Evolutionary conservation across 1,140 invertebrate species (phyloP), one percentile per base, ranked within the genome.

Genomic region (Leucophenga varia): DNA sequence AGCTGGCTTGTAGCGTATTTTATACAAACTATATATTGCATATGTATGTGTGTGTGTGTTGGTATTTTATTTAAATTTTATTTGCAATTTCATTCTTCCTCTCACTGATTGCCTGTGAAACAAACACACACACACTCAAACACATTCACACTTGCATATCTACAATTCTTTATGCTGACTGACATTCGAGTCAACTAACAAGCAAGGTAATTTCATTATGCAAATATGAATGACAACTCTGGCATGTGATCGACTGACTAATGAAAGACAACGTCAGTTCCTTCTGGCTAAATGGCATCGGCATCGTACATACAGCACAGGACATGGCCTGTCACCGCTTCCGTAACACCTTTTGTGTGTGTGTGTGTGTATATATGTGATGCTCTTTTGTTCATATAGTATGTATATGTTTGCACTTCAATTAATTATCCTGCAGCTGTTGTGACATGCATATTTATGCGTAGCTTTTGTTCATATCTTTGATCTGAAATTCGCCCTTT

Each of bases 191-290:
- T n/a, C n/a, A 39, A 34, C n/a, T 49, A 45, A 65, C 51, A 49
- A 42, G 34, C 38, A 40, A 57, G 51, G 50, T 68, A 67, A 67
- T 67, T 67, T 63, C 59, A 67, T 67, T 67, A 67, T 63, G 59
- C 56, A 61, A 50, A 65, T 58, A 40, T 41, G 13, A 44, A 48
- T 35, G 35, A 44, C 41, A 47, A 64, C 53, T 30, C 42, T 41
- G 41, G 22, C 20, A 16, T 28, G 34, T 31, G 52, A 35, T 21
- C 28, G 44, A 43, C 43, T 43, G 35, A 28, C 5, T 44, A 8
- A 9, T 19, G 20, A 16, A 13, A 20, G 46, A 32, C 28, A 32
- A n/a, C 16, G 42, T 57, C n/a, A n/a, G n/a, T n/a, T n/a, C n/a
- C n/a, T n/a, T n/a, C n/a, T n/a, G n/a, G n/a, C n/a, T n/a, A n/a